These are phyloP conservation scores for Dendrolimus houi DNA, from an alignment of 2,888 invertebrate species.

Conservation along the genomic window DNA sequence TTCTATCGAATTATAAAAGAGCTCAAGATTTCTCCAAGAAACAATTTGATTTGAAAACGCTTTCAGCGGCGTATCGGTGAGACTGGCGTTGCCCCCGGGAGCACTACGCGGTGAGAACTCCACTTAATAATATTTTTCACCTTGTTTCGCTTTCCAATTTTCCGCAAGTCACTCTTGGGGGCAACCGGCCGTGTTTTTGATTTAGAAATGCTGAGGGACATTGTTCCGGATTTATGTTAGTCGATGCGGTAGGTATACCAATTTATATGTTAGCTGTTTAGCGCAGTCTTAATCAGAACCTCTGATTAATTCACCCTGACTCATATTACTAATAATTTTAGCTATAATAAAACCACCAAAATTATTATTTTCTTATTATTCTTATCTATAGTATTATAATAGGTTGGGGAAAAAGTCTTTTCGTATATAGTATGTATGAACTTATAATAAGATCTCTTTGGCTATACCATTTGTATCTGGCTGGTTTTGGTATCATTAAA, in stretches of 20 bases:
- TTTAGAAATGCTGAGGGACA: conserved; percentile 55
- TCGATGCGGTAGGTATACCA: not conserved
- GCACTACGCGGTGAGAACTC: conserved; percentile 36
- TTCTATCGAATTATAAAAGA: not conserved
- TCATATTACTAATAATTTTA: too few species aligned
- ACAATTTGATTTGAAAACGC: not conserved
- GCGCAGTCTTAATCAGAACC: too few species aligned
- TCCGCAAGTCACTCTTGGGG: conserved; percentile 75
- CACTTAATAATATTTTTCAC: conserved; percentile 76
- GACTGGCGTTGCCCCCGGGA: conserved; percentile 13
- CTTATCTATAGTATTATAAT: too few species aligned
- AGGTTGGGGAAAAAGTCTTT: too few species aligned
- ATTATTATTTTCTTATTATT: too few species aligned
- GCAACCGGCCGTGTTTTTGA: conserved; percentile 70
- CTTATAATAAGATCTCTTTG: too few species aligned
- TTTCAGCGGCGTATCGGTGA: conserved; percentile 11
- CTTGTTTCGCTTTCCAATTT: conserved; percentile 76
- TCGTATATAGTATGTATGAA: too few species aligned
- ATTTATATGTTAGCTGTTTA: not conserved
- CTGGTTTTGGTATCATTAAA: too few species aligned
- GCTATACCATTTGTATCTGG: too few species aligned
- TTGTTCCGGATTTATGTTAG: not conserved
- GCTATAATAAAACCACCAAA: too few species aligned
- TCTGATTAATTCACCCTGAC: too few species aligned
- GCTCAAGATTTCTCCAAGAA: not conserved